These are phyloP conservation scores for Marisa cornuarietis DNA, from an alignment of 1,140 invertebrate genomes.

Conservation along the genomic window DNA sequence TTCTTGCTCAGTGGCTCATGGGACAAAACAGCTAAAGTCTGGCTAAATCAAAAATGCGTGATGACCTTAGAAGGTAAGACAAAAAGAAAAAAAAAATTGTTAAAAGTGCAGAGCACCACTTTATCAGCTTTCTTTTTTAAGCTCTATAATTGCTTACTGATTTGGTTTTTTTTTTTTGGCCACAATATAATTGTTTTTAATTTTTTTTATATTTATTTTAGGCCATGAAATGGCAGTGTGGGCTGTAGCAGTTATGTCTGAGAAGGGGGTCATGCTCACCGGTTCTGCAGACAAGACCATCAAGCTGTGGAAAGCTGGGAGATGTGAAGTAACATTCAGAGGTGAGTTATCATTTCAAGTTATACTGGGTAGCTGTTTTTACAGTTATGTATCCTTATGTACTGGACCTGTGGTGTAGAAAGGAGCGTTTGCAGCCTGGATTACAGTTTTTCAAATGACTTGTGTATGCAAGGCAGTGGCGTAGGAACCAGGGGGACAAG, in stretches of 20 bases:
- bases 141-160: background rate
- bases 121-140: no score
- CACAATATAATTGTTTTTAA: background rate
- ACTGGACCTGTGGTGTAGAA: no score
- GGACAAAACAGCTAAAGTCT: slow-evolving; percentile 87
- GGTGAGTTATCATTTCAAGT: slow-evolving; percentile 43
- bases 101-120: no score
- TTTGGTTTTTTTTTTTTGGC: background rate
- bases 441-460: no score
- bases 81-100: background rate
- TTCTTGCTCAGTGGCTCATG: slow-evolving; percentile 85
- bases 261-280: slow-evolving; percentile 77
- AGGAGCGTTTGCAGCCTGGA: no score
- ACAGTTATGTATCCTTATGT: no score
- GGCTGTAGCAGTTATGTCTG: slow-evolving; percentile 75
- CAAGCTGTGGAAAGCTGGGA: slow-evolving; percentile 78
- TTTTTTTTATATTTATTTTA: slow-evolving; percentile 28
- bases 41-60: slow-evolving; percentile 72
- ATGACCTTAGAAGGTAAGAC: slow-evolving; percentile 70
- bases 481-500: no score
- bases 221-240: slow-evolving; percentile 89
- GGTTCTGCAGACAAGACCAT: slow-evolving; percentile 89
- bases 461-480: no score
- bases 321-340: slow-evolving; percentile 63
- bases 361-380: no score